Percentiles rank a stretch among this genome's conserved stretches.
phyloP scores from a whole-genome alignment of 2,113 vertebrate genomes.

The Gambusia holbrooki region DNA sequence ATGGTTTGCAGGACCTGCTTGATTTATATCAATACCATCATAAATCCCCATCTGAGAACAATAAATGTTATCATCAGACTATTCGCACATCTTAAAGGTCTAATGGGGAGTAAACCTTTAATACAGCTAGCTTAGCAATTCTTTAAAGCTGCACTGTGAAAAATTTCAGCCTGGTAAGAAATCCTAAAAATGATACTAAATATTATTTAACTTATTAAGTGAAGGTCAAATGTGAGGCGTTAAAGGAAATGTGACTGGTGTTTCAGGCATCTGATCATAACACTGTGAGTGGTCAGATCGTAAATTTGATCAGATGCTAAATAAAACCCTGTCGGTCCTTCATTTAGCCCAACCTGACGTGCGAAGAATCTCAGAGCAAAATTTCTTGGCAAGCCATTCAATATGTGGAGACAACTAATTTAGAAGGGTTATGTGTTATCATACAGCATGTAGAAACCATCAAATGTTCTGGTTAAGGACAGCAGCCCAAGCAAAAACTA shows the following conservation, averaged over 20 bases:
- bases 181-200: neutral
- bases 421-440: neutral
- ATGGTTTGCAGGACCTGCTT: conserved; percentile 22
- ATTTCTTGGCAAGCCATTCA: too few species aligned
- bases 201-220: neutral
- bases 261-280: neutral
- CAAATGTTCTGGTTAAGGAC: too few species aligned
- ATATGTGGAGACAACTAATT: neutral
- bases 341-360: neutral
- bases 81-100: neutral
- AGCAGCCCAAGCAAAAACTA: too few species aligned
- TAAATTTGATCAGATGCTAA: neutral
- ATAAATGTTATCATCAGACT: neutral
- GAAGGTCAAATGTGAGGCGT: neutral
- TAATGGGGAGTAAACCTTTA: neutral
- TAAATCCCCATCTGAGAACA: conserved; percentile 59
- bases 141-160: neutral
- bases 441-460: neutral
- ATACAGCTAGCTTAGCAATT: neutral
- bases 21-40: conserved; percentile 27
- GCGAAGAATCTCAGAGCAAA: too few species aligned
- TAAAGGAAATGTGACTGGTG: neutral
- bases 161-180: neutral
- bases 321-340: neutral
- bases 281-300: neutral